Base-by-base conservation (phyloP, 2,113 vertebrate species). In the Xiphophorus hellerii region DNA sequence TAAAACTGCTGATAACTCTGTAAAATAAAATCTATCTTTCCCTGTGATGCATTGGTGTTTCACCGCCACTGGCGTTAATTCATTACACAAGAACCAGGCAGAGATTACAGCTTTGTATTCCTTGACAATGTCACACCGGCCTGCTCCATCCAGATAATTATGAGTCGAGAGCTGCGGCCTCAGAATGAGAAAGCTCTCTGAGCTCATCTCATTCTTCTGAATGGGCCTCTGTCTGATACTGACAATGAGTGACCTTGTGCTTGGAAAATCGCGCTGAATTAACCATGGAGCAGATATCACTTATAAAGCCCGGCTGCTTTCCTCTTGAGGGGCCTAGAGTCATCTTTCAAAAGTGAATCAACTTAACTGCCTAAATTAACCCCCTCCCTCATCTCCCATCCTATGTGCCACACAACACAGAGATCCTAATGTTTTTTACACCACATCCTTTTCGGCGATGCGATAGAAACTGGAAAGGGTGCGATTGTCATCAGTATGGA, bases 191-290 rank as follows among this genome's bases (percentile, higher is more conserved):
- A 88, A 76, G 84, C 88, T 89, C 88, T 90, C 87, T 71, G 62
- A 87, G 86, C 90, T 90, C 87, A 88, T 92, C 92, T 92, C 82
- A 83, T 90, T 91, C 88, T 89, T 86, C 77, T 86, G 76, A 87
- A 91, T 91, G 90, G 87, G 89, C 74, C 88, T 88, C 82, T 88
- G 91, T 91, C 88, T 82, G 71, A 90, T 68, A 61, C 84, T 92
- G 90, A 92, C 90, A 92, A 91, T 90, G 89, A 89, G 84, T 93
- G 90, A 93, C 92, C 92, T 93, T 94, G 93, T 88, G 89, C 83
- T 82, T 77, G 84, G 79, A 87, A 86, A 87, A 86, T 90, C 73
- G 35, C 62, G 84, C 88, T 89, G 87, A 90, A 93, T 92, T 91
- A 89, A 92, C 83, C 84, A 89, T 88, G 86, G 90, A 87, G 80